Evolutionary conservation across 2,797 vertebrate genomes (phyloP), one percentile per base, ranked within the genome.

Genomic region (Pelodytes ibericus): DNA sequence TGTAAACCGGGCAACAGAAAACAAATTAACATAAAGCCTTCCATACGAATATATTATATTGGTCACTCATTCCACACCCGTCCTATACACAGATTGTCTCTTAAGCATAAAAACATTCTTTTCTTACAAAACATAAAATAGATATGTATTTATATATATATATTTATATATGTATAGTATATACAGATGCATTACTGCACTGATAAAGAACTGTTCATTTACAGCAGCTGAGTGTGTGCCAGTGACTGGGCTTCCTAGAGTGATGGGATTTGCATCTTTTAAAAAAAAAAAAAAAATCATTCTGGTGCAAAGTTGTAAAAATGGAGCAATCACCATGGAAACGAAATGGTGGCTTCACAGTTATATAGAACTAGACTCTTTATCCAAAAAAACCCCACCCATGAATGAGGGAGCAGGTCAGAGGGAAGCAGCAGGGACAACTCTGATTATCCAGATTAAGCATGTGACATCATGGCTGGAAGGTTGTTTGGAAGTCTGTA

Each of bases 111-210:
- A 72, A 79, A 62, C 53, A 72, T 61, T 61, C 39, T 60, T 53
- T 72, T 61, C 27, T 31, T 73, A 79, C 71, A 79, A 73, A 73
- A 78, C 70, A 53, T 57, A 71, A 60, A 66, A 58, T 78, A 78
- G 26, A 72, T 77, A 33, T 69, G 27, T 25, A 57, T 27, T 13
- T 60, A 44, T 67, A 29, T 75, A 68, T 57, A 71, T 76, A 70
- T 41, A 76, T 59, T 69, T 79, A 79, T 67, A 60, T 67, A 72
- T 64, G 72, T 66, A 20, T 13, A 11, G 44, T 18, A 22, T 56
- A 18, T 71, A 16, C 49, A 69, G 15, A 10, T 41, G 18, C 26
- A 44, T 16, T 13, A 11, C 18, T 44, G 8, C 13, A 44, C 18
- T 44, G 1, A 13, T 16, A 44, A 1, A 13, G 9, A 44, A 44